Conservation (phyloP, 2,888 invertebrate genomes). For the Eupithecia centaureata region DNA sequence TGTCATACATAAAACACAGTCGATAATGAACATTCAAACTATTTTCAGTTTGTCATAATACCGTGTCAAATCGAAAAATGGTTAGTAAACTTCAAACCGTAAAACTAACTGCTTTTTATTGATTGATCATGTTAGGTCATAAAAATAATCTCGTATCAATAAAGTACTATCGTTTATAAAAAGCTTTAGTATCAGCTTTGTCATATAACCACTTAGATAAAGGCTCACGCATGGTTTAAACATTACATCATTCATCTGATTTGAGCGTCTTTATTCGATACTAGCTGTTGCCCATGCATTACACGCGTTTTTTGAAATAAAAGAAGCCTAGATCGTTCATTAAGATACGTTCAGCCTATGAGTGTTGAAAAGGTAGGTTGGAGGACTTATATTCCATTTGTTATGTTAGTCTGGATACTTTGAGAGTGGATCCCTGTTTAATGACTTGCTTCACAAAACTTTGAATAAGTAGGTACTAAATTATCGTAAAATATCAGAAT, state of each 20-base stretch:
- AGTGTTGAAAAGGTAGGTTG: neutral
- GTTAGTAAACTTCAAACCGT: neutral
- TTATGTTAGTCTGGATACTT: no score
- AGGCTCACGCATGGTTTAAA: slow-evolving; percentile 12
- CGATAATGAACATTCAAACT: neutral
- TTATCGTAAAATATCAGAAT: no score
- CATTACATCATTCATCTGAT: slow-evolving; percentile 8
- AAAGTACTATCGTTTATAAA: slow-evolving; percentile 26
- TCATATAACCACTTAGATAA: slow-evolving; percentile 19
- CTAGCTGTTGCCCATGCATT: neutral
- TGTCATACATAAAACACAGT: neutral
- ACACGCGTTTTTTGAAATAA: neutral
- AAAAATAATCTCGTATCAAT: slow-evolving; percentile 10
- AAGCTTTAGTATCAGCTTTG: slow-evolving; percentile 24
- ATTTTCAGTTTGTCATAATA: neutral
- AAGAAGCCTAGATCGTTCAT: neutral
- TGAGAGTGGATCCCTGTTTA: no score
- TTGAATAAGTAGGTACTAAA: no score
- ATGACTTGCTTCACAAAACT: neutral
- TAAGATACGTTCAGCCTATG: neutral
- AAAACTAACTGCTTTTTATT: slow-evolving; percentile 2
- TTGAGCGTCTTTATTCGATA: neutral
- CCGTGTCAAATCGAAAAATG: neutral
- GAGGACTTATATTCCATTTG: no score
- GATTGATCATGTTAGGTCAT: neutral